Evolutionary conservation across 92 coral and sea anemone genomes (phyloP).

Genomic region (Zoanthus gigantus): DNA sequence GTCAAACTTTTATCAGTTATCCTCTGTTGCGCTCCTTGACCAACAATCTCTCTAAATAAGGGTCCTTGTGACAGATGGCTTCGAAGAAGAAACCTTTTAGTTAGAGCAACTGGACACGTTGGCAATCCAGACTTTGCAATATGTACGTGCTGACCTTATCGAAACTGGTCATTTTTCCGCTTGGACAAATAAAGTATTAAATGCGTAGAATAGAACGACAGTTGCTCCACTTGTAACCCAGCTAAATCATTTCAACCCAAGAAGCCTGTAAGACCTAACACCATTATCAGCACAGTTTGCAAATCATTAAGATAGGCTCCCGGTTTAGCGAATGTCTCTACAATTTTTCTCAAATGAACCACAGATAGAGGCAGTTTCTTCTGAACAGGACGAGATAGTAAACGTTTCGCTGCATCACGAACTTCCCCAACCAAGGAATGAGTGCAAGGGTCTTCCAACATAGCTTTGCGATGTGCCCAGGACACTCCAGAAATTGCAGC

Average conservation of each 20-base stretch:
- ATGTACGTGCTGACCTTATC: not conserved
- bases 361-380: constrained; percentile 12
- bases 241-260: constrained; percentile 24
- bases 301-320: not conserved
- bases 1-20: constrained; percentile 13
- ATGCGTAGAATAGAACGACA: not conserved
- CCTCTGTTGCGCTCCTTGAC: constrained; percentile 45
- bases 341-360: not conserved
- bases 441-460: not conserved
- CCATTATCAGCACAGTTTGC: constrained; percentile 8
- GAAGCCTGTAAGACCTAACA: constrained; percentile 34
- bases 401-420: constrained; percentile 26
- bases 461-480: constrained; percentile 39
- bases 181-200: no score
- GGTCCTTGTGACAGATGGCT: not conserved
- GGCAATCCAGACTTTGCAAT: constrained; percentile 23
- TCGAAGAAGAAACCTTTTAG: not conserved
- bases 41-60: constrained; percentile 32
- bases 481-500: constrained; percentile 36
- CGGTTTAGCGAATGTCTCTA: constrained; percentile 13
- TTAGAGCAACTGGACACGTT: constrained; percentile 30
- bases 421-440: constrained; percentile 24
- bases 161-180: not conserved
- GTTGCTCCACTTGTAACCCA: constrained; percentile 21
- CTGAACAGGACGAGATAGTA: not conserved